phyloP scores from a whole-genome alignment of 2,797 vertebrate species.

The Xenentodon cancila region DNA sequence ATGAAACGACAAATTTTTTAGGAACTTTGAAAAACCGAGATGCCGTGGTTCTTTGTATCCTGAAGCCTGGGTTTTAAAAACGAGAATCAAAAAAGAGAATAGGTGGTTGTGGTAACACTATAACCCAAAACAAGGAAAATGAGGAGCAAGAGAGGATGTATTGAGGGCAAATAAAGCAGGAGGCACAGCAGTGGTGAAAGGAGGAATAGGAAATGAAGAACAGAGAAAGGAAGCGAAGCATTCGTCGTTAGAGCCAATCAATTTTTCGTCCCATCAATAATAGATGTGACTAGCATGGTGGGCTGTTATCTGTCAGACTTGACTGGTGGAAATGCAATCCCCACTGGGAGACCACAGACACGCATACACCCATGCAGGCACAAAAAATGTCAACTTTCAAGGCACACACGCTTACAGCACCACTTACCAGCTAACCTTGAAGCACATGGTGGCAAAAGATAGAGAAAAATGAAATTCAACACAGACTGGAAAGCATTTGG shows the following conservation, averaged over 20 bases:
- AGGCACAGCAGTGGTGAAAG: constrained; percentile 30
- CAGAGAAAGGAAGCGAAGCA: constrained; percentile 50
- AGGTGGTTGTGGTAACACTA: constrained; percentile 22
- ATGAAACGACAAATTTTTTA: constrained; percentile 33
- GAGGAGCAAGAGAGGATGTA: constrained; percentile 11
- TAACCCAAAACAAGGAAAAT: constrained; percentile 43
- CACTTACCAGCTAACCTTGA: constrained; percentile 45
- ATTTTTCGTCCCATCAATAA: constrained; percentile 78
- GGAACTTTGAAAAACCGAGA: constrained; percentile 37
- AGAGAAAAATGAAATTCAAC: constrained; percentile 32
- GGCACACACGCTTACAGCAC: constrained; percentile 6
- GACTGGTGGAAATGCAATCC: constrained; percentile 72
- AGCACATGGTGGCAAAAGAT: constrained; percentile 15
- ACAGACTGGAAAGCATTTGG: constrained; percentile 33
- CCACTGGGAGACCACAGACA: constrained; percentile 43
- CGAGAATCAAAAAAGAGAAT: not conserved
- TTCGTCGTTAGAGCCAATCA: constrained; percentile 71
- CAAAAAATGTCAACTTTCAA: constrained; percentile 16
- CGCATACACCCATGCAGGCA: constrained; percentile 1
- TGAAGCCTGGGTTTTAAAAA: constrained; percentile 19
- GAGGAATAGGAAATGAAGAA: constrained; percentile 28
- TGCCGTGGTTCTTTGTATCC: not conserved
- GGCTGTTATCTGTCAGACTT: constrained; percentile 75
- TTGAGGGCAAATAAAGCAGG: constrained; percentile 36
- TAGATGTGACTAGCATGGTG: constrained; percentile 74